Percentiles rank a stretch among this genome's conserved stretches.
Conservation (phyloP, 2,113 vertebrate species). For the Hippocampus abdominalis region DNA sequence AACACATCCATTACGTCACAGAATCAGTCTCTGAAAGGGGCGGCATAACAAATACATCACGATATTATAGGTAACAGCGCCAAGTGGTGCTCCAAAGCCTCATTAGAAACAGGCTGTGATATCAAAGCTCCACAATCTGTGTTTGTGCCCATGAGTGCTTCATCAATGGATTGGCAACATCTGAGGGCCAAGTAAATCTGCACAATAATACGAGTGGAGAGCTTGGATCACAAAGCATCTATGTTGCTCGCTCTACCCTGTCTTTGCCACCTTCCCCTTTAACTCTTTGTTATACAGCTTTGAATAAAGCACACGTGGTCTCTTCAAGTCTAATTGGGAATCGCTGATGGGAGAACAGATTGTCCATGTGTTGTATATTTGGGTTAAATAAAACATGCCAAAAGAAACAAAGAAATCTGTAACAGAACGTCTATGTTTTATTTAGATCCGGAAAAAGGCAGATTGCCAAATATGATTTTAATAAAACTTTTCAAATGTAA, state of each 20-base stretch:
- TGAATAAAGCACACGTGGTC: slow-evolving; percentile 24
- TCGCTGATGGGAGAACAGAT: slow-evolving; percentile 22
- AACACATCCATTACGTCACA: slow-evolving; percentile 36
- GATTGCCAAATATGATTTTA: background rate
- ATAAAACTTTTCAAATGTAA: background rate
- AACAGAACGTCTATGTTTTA: background rate
- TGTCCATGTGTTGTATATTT: background rate
- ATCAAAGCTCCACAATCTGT: slow-evolving; percentile 54
- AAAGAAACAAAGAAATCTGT: background rate
- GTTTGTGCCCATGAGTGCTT: slow-evolving; percentile 38
- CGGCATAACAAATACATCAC: background rate
- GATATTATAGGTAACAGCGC: background rate
- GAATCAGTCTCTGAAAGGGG: slow-evolving; percentile 1
- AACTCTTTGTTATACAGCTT: slow-evolving; percentile 28
- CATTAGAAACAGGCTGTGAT: slow-evolving; percentile 3
- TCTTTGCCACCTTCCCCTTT: background rate
- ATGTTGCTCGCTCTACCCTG: background rate
- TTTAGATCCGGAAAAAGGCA: background rate
- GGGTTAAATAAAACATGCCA: slow-evolving; percentile 1
- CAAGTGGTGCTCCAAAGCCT: background rate
- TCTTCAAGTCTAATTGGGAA: slow-evolving; percentile 15
- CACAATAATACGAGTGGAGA: slow-evolving; percentile 65
- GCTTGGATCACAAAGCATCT: slow-evolving; percentile 45
- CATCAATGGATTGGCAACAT: slow-evolving; percentile 66
- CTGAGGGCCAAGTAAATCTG: slow-evolving; percentile 55